phyloP scores from a whole-genome alignment of 2,888 invertebrate species.

The Myathropa florea region DNA sequence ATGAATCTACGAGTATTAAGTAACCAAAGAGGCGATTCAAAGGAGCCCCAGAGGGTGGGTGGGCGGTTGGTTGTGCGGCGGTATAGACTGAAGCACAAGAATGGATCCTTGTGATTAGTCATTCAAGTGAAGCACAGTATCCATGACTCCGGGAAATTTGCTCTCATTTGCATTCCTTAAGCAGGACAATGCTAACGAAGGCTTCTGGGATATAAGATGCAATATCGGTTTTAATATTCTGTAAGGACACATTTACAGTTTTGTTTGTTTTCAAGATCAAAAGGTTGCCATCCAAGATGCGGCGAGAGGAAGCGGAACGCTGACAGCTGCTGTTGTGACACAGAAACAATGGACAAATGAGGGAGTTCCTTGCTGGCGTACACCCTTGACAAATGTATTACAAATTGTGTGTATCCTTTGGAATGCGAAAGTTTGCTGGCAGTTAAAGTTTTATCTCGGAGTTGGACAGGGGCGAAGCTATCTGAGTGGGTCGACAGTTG shows the following conservation, averaged over 20 bases:
- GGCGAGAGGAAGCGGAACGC: no score
- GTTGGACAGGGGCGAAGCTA: not conserved
- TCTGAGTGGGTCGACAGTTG: not conserved
- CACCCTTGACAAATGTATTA: not conserved
- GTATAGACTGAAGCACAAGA: not conserved
- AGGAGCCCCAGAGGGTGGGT: not conserved
- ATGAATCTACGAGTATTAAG: conserved; percentile 29
- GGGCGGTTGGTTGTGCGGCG: not conserved
- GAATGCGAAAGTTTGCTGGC: not conserved
- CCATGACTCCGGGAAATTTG: not conserved
- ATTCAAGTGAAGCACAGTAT: not conserved
- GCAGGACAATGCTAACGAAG: not conserved
- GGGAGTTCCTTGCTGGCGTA: not conserved
- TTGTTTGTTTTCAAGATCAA: not conserved
- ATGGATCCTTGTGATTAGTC: not conserved
- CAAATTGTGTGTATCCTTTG: not conserved
- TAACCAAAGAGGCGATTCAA: not conserved
- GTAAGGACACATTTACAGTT: not conserved
- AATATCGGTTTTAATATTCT: not conserved
- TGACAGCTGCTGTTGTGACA: not conserved
- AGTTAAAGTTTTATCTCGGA: not conserved
- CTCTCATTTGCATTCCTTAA: conserved; percentile 3
- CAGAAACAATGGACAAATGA: not conserved
- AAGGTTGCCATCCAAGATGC: not conserved
- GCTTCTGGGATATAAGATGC: not conserved